A percentile compares a stretch with the other conserved stretches of the same genome.
phyloP scores from a whole-genome alignment of 2,797 vertebrate species.

The Hydrolagus colliei region DNA sequence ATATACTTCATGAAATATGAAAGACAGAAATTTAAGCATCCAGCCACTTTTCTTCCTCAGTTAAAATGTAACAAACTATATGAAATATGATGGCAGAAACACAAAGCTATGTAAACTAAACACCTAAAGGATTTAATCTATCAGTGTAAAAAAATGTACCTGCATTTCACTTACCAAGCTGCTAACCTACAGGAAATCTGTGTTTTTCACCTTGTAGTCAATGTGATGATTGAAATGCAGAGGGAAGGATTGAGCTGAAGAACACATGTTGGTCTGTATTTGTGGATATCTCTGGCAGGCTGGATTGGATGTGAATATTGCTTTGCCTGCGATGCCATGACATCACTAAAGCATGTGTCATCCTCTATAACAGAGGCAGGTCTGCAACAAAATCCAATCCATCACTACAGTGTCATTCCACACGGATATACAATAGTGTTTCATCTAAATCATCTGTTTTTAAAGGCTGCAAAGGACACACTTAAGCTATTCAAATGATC shows the following conservation, averaged over 20 bases:
- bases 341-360: slow-evolving; percentile 12
- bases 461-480: background rate
- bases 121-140: slow-evolving; percentile 10
- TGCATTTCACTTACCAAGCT: slow-evolving; percentile 17
- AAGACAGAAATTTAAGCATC: background rate
- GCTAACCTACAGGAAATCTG: background rate
- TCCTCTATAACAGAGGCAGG: background rate
- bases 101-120: background rate
- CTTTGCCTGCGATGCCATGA: slow-evolving; percentile 14
- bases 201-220: background rate
- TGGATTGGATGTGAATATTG: slow-evolving; percentile 19
- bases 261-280: slow-evolving; percentile 28
- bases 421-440: background rate
- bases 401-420: background rate
- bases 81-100: background rate
- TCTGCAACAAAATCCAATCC: slow-evolving; percentile 11
- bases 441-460: background rate
- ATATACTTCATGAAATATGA: background rate
- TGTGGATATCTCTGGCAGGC: slow-evolving; percentile 25
- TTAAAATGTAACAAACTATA: background rate
- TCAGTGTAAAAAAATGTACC: background rate
- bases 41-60: background rate
- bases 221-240: slow-evolving; percentile 21
- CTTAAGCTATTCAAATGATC: background rate
- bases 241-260: slow-evolving; percentile 26